Evolutionary conservation across 2,113 vertebrate genomes (phyloP), one percentile per base, ranked within the genome.

Genomic region (Calyptommatus sinebrachiatus): DNA sequence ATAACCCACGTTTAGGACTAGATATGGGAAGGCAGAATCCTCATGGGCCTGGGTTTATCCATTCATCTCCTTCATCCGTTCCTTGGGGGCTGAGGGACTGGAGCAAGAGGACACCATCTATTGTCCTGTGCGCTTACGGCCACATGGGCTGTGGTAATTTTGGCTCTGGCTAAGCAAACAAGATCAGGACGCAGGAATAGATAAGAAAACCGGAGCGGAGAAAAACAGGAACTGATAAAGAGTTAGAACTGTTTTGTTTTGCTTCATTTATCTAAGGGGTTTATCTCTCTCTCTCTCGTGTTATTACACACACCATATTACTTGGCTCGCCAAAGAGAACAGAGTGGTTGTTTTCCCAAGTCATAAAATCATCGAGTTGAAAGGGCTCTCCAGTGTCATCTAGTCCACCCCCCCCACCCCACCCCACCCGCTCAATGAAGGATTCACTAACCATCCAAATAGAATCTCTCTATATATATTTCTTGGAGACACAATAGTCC

Each of bases 131-230:
- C 22, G 35, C 5, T 11, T 35, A 7, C 46, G 67, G 71, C 0
- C 0, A 10, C 61, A 28, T n/a, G 65, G 73, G 12, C 24, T 84
- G 46, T 45, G 28, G 75, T 73, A 77, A 73, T 35, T 57, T 68
- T 35, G 76, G 9, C 70, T 65, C 18, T 73, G 41, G 63, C 74
- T 82, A 71, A 2, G 18, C 74, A 87, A 81, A 65, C 46, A 78
- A 82, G 87, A 57, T 9, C 41, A 4, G 66, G 60, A 29, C 18
- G n/a, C 14, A 28, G 8, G 14, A n/a, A 20, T 4, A 75, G 28
- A 79, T 85, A 85, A 90, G 79, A 11, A 84, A 88, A 77, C 16
- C 2, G 3, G 75, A 77, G 9, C 20, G 5, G 10, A 14, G 18
- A 18, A 81, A 82, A 82, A 74, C 63, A 2, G 50, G 70, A 71